Base-by-base conservation (phyloP, 2,113 vertebrate species). In the Lichenostomus cassidix region DNA sequence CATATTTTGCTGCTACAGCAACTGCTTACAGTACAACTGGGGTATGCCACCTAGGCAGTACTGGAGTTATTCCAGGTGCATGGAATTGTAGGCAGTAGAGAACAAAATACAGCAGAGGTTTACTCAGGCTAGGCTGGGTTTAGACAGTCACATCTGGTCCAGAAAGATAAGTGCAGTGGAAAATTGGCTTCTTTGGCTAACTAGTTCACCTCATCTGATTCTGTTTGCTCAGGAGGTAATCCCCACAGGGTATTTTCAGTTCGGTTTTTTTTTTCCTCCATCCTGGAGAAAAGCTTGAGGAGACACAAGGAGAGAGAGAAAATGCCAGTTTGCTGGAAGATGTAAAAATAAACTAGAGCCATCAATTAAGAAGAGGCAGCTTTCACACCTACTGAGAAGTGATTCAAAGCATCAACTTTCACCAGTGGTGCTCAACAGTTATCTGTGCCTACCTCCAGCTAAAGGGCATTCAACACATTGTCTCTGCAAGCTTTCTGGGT, bases 121-220 rank as follows among this genome's bases (percentile, higher is more conserved):
- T 58, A 50, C 39, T 73, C 25, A 67, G 59, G 17, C 55, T 89
- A 83, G 65, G 52, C 60, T 80, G 23, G 19, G 47, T 17, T 25
- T 83, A 79, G 49, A 21, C 44, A 82, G 31, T 18, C 73, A 50
- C 62, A 64, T 81, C 83, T 83, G 80, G 56, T 78, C 44, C 31
- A 59, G 62, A 84, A 86, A 81, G 88, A 95, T 92, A 94, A 95
- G 76, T 64, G 49, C 68, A 67, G 59, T 83, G 86, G 69, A 86
- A 94, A 92, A 90, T 78, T 87, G 85, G 37, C 22, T 92, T 92
- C n/a, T 91, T 95, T 92, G 88, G 68, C 73, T 87, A 94, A 90
- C 83, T 44, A 64, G 88, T 92, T 81, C 69, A 68, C 73, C 60
- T 78, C 60, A 39, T 81, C 52, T 37, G 28, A 81, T 83, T 90